Evolutionary conservation across 2,113 vertebrate genomes (phyloP).

Genomic region (Cebidichthys violaceus): DNA sequence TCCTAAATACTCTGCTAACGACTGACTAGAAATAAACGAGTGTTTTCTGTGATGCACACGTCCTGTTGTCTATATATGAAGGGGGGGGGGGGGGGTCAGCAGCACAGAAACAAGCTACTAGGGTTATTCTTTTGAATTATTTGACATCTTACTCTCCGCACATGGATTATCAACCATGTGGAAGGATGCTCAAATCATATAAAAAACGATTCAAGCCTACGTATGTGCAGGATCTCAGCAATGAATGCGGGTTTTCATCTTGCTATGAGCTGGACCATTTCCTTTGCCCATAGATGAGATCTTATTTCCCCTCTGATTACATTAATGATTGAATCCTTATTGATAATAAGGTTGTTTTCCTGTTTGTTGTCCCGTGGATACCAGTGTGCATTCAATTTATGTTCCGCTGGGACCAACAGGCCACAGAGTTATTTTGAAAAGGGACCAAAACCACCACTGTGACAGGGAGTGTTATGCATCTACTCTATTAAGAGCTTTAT

Average conservation of each 20-base stretch:
- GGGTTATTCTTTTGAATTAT: neutral
- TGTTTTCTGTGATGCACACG: neutral
- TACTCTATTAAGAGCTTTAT: slow-evolving; percentile 56
- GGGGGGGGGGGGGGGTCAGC: slow-evolving; percentile 14
- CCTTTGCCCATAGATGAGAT: slow-evolving; percentile 59
- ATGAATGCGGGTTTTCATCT: slow-evolving; percentile 44
- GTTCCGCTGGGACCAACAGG: slow-evolving; percentile 44
- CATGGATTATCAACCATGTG: neutral
- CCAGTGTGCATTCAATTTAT: slow-evolving; percentile 50
- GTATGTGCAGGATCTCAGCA: slow-evolving; percentile 14
- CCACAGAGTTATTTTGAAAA: slow-evolving; percentile 46
- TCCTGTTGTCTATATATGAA: slow-evolving; percentile 38
- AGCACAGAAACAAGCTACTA: slow-evolving; percentile 7
- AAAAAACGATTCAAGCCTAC: neutral
- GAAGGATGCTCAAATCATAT: neutral
- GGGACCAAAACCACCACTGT: slow-evolving; percentile 31
- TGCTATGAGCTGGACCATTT: slow-evolving; percentile 47
- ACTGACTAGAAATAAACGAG: slow-evolving; percentile 47
- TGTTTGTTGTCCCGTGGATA: slow-evolving; percentile 60
- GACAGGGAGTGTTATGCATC: slow-evolving; percentile 36
- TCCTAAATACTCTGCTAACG: slow-evolving; percentile 20
- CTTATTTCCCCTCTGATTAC: slow-evolving; percentile 73
- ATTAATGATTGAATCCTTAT: slow-evolving; percentile 62
- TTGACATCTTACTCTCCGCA: slow-evolving; percentile 17
- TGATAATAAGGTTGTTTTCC: slow-evolving; percentile 61